Evolutionary conservation across 2,888 invertebrate genomes (phyloP).

Genomic region (Blastobasis lacticolella): DNA sequence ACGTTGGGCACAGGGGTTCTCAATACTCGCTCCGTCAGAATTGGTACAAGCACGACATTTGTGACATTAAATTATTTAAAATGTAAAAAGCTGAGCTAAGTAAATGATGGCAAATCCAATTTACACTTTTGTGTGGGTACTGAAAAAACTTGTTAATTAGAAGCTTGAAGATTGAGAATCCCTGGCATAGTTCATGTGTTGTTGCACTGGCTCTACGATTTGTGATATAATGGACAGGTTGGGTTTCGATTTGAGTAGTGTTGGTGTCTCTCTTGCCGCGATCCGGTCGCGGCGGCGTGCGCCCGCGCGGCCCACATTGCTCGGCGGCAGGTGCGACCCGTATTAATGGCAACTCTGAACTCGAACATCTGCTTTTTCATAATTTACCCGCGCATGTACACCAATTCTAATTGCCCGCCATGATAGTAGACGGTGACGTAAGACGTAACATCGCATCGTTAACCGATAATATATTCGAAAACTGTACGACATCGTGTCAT

Average conservation of each 20-base stretch:
- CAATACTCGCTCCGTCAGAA: too few species aligned
- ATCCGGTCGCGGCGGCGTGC: slow-evolving; percentile 18
- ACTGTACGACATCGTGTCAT: too few species aligned
- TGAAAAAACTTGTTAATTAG: too few species aligned
- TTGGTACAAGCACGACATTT: too few species aligned
- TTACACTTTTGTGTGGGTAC: too few species aligned
- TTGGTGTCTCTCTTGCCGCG: slow-evolving; percentile 17
- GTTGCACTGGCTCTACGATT: slow-evolving; percentile 63
- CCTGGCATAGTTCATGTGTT: slow-evolving; percentile 35
- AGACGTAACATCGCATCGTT: too few species aligned
- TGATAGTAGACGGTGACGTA: slow-evolving; percentile 6
- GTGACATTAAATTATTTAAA: too few species aligned
- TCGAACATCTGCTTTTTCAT: slow-evolving; percentile 65
- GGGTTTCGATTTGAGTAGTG: slow-evolving; percentile 31
- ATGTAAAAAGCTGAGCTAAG: too few species aligned
- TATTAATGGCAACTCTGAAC: slow-evolving; percentile 51
- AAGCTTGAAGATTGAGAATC: slow-evolving; percentile 1
- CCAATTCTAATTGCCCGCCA: slow-evolving; percentile 50
- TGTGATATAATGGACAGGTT: slow-evolving; percentile 48
- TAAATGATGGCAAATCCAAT: too few species aligned
- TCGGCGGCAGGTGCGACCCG: slow-evolving; percentile 50
- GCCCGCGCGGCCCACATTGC: slow-evolving; percentile 31
- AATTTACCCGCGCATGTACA: slow-evolving; percentile 41
- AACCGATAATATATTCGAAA: too few species aligned
- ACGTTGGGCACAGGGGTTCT: slow-evolving; percentile 13